Conservation (phyloP, 2,888 invertebrate genomes). For the Tenthredo scrophulariae region DNA sequence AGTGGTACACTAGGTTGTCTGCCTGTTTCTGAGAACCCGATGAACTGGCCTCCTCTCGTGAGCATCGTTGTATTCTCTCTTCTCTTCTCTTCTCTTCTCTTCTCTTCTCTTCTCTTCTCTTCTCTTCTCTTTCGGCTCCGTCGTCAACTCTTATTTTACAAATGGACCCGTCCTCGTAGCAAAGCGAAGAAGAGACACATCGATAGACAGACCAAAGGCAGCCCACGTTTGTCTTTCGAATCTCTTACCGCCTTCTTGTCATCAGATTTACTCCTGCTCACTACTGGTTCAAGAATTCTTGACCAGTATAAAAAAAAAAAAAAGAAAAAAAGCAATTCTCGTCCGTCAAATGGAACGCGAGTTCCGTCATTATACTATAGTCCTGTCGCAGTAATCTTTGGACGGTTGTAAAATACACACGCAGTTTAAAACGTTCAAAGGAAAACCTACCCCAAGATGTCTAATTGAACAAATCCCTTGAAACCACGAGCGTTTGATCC, state of each 20-base stretch:
- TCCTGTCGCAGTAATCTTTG: not conserved
- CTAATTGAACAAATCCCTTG: conserved; percentile 35
- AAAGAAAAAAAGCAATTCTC: not conserved
- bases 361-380: not conserved
- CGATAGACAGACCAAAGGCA: conserved; percentile 45
- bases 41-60: conserved; percentile 13
- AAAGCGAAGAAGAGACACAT: conserved; percentile 35
- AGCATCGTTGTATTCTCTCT: conserved; percentile 5
- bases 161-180: conserved; percentile 32
- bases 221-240: conserved; percentile 40
- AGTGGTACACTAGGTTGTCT: not conserved
- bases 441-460: not conserved
- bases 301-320: not conserved
- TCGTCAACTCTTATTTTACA: conserved; percentile 46
- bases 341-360: not conserved
- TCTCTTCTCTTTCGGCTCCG: not conserved
- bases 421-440: not conserved
- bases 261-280: conserved; percentile 23
- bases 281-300: not conserved
- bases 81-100: conserved; percentile 13
- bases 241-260: conserved; percentile 45
- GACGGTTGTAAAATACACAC: not conserved
- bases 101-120: not conserved
- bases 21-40: conserved; percentile 35
- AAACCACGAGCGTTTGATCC: conserved; percentile 30